Evolutionary conservation across 2,888 invertebrate genomes (phyloP).

Genomic region (Cyrtodaria siliqua): DNA sequence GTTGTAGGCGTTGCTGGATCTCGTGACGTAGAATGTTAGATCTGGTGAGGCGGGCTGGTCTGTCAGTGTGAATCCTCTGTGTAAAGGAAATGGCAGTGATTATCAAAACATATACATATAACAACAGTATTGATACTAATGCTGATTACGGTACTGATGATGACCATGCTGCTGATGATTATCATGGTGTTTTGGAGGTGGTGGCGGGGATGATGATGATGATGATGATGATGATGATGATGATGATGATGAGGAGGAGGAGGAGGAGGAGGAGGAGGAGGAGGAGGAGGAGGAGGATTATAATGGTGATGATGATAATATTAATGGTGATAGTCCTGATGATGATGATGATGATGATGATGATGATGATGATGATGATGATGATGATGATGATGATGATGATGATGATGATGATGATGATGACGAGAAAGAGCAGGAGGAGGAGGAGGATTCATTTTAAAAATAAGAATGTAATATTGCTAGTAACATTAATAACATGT

Average conservation of each 20-base stretch:
- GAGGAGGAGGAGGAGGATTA: too few relatives aligned
- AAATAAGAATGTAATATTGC: too few relatives aligned
- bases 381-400: conserved; percentile 59
- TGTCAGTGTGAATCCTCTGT: conserved; percentile 38
- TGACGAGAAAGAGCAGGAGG: conserved; percentile 56
- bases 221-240: conserved; percentile 54
- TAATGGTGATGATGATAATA: too few relatives aligned
- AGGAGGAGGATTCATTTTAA: too few relatives aligned
- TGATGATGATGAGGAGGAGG: conserved; percentile 48
- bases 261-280: too few relatives aligned
- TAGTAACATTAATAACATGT: too few relatives aligned
- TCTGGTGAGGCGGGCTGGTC: conserved; percentile 39
- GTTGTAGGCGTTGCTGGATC: conserved; percentile 27
- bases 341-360: too few relatives aligned
- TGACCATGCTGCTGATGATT: background rate
- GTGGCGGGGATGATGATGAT: conserved; percentile 50
- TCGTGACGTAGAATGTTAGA: conserved; percentile 59
- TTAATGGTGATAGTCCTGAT: too few relatives aligned
- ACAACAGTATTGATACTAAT: background rate
- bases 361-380: conserved; percentile 61
- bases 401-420: conserved; percentile 58
- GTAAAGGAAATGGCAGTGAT: background rate
- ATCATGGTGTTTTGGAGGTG: conserved; percentile 11
- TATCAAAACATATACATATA: background rate
- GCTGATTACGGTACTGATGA: background rate